Base-by-base conservation (phyloP, 2,797 vertebrate species). In the Hippopotamyrus pictus region DNA sequence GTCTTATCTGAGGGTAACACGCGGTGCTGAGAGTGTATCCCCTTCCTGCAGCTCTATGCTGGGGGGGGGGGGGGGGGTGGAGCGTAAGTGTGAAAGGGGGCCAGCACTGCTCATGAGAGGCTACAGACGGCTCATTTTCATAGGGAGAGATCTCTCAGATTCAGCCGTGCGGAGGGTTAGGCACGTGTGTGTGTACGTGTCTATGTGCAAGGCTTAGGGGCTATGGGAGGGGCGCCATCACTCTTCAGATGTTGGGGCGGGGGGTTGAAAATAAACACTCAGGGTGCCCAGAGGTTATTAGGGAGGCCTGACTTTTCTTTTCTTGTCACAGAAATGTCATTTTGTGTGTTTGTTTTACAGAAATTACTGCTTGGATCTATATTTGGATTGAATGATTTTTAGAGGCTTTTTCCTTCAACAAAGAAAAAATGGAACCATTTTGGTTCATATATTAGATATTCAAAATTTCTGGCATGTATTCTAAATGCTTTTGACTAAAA, bases 1-100 rank as follows among this genome's bases (percentile, higher is more conserved):
- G 86, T 41, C 86, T 88, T 88, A 88, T 88, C 86, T 88, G 37
- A n/a, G 86, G 57, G 86, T 37, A 41, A 65, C 86, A 88, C n/a
- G 5, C 41, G 57, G 86, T 22, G 29, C 57, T 65, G 29, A 29
- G 57, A 88, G 12, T n/a, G 41, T 88, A 65, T 65, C 86, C 86
- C 57, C 11, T 88, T 88, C 86, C 86, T 88, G 86, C 29, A 44
- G 86, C 3, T n/a, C n/a, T 57, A 11, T 8, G 3, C 53, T 62
- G 86, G 57, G 57, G 50, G 50, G 25, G 84, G n/a, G 83, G 0
- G 3, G 69, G 22, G n/a, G 48, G 25, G 83, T 46, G 83, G 48
- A 29, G 54, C 2, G n/a, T 62, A 44, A 54, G 33, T 44, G 86
- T 25, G 59, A 44, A 25, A 0, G 0, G 57, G 57, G 86, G 86